A percentile compares a stretch with the other conserved stretches of the same genome.
phyloP scores from a whole-genome alignment of 2,888 invertebrate species.

The Lissocephala sabroskyi region DNA sequence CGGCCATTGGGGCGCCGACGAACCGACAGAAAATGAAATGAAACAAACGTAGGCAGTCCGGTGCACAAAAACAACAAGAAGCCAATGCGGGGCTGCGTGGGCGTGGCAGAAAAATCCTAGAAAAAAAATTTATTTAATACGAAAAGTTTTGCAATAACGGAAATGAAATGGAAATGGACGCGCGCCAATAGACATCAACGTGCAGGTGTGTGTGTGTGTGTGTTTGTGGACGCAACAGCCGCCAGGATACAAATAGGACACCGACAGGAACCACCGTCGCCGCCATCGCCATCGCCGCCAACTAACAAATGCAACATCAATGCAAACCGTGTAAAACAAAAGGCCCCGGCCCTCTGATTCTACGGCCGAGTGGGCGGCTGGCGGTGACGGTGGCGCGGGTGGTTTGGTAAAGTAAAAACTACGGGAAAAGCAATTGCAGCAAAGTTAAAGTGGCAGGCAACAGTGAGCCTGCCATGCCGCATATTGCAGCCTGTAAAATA shows the following conservation, averaged over 20 bases:
- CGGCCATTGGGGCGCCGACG: constrained; percentile 29
- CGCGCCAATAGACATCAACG: constrained; percentile 62
- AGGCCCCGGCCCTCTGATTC: constrained; percentile 34
- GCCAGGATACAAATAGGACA: constrained; percentile 60
- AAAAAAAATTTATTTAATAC: constrained; percentile 59
- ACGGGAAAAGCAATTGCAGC: constrained; percentile 59
- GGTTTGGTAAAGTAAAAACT: too few species aligned
- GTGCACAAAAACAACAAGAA: constrained; percentile 32
- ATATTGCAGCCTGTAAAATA: constrained; percentile 9
- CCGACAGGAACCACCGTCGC: constrained; percentile 12
- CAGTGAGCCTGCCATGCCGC: too few species aligned
- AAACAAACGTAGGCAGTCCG: background rate
- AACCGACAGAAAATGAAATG: constrained; percentile 10
- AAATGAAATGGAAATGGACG: constrained; percentile 65
- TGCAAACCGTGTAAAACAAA: constrained; percentile 53
- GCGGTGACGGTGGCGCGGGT: background rate
- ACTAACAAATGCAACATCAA: constrained; percentile 30
- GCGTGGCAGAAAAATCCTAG: constrained; percentile 19
- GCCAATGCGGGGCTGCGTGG: too few species aligned
- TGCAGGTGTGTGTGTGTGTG: constrained; percentile 12
- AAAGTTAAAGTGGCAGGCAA: constrained; percentile 45
- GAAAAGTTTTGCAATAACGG: constrained; percentile 64
- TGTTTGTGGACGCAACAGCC: constrained; percentile 21
- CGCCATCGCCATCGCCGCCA: background rate
- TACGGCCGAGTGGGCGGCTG: too few species aligned